Evolutionary conservation across 2,888 invertebrate species (phyloP).

Genomic region (Orthosia incerta): DNA sequence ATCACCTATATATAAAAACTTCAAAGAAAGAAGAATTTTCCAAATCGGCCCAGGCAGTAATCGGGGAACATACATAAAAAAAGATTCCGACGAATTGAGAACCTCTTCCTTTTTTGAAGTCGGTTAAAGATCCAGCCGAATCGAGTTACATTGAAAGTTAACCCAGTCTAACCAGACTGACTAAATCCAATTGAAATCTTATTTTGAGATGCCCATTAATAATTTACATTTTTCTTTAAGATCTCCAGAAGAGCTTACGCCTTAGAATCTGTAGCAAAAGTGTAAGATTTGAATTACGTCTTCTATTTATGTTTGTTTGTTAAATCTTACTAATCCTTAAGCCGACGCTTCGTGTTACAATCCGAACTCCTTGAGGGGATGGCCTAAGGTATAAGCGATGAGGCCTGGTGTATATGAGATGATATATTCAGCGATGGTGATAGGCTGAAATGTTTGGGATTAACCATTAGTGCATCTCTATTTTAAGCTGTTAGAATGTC

Average conservation of each 20-base stretch:
- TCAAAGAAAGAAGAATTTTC: too few species aligned
- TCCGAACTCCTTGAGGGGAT: conserved; percentile 60
- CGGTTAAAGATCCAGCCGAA: background rate
- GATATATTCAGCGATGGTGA: too few species aligned
- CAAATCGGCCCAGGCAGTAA: too few species aligned
- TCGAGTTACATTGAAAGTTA: background rate
- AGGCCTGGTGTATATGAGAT: background rate
- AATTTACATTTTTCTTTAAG: conserved; percentile 24
- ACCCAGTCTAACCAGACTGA: background rate
- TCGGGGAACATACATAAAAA: too few species aligned
- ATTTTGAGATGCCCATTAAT: conserved; percentile 7
- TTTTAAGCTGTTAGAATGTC: too few species aligned
- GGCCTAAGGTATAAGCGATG: conserved; percentile 28
- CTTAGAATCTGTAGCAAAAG: conserved; percentile 60
- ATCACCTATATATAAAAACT: too few species aligned
- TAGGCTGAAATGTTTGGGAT: too few species aligned
- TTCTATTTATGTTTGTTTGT: conserved; percentile 80
- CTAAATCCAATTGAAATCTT: conserved; percentile 2
- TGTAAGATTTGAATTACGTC: conserved; percentile 76
- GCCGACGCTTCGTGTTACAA: conserved; percentile 79
- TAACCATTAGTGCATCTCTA: too few species aligned
- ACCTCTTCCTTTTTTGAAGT: too few species aligned
- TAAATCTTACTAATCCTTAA: conserved; percentile 81
- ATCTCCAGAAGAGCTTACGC: conserved; percentile 20
- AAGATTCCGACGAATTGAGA: too few species aligned